Percentiles rank a stretch among this genome's conserved stretches.
These are phyloP conservation scores for Stictonetta naevosa DNA, from an alignment of 2,113 vertebrate genomes.

Conservation along the genomic window DNA sequence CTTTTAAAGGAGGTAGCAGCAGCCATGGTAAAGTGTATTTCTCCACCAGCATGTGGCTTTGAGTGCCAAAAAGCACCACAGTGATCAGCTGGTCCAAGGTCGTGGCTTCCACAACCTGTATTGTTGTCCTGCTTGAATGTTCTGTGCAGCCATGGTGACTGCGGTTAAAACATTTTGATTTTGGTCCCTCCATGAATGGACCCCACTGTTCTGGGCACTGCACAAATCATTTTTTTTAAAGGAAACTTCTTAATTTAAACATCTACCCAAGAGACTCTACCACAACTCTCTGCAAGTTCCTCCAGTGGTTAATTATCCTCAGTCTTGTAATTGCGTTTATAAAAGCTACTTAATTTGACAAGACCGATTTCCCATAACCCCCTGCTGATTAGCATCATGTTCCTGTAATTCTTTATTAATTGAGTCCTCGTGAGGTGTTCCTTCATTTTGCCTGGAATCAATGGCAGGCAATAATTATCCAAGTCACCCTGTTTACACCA, in stretches of 20 bases:
- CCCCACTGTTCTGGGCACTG: rapidly evolving
- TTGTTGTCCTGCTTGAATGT: neutral
- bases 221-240: neutral
- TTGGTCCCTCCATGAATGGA: neutral
- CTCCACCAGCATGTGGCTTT: neutral
- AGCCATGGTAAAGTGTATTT: neutral
- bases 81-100: neutral
- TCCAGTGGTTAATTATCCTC: slow-evolving; percentile 48
- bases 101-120: neutral
- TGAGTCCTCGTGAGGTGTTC: slow-evolving; percentile 1
- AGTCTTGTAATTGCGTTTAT: slow-evolving; percentile 37
- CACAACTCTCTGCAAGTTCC: neutral
- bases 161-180: neutral
- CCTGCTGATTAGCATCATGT: slow-evolving; percentile 68
- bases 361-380: slow-evolving; percentile 68
- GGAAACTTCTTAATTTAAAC: neutral
- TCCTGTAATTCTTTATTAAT: slow-evolving; percentile 68
- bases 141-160: neutral
- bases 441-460: slow-evolving; percentile 55
- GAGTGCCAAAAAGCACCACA: neutral
- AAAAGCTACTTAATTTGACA: slow-evolving; percentile 69
- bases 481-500: neutral
- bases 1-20: neutral
- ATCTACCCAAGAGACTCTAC: neutral
- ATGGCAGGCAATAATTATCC: slow-evolving; percentile 61